Conservation (phyloP, 1,140 invertebrate genomes). For the Drosophila sechellia region DNA sequence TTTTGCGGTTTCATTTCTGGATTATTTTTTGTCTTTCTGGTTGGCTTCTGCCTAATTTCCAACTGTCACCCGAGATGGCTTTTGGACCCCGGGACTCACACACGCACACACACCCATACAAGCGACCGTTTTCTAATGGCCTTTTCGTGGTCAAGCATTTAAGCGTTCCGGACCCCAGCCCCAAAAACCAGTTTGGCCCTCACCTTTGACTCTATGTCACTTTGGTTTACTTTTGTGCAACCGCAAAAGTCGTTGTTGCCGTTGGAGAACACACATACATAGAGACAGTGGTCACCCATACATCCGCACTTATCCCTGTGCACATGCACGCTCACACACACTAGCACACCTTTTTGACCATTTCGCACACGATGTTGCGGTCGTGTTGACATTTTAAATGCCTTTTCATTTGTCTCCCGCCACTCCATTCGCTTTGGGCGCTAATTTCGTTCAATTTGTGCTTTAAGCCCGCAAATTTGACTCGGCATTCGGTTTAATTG, state of each 20-base stretch:
- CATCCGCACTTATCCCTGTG: slow-evolving; percentile 17
- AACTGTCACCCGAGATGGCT: slow-evolving; percentile 61
- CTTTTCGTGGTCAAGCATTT: slow-evolving; percentile 83
- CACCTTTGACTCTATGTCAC: slow-evolving; percentile 58
- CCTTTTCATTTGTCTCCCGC: slow-evolving; percentile 71
- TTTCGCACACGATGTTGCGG: slow-evolving; percentile 81
- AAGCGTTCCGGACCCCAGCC: slow-evolving; percentile 57
- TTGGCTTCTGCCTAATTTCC: slow-evolving; percentile 69
- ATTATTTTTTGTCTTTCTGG: slow-evolving; percentile 34
- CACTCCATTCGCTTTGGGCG: slow-evolving; percentile 19
- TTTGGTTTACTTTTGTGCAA: slow-evolving; percentile 75
- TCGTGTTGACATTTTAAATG: slow-evolving; percentile 83
- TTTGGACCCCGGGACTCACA: slow-evolving; percentile 30
- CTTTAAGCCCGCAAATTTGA: slow-evolving; percentile 60
- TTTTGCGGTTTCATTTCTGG: slow-evolving; percentile 64
- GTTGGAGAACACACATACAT: slow-evolving; percentile 13
- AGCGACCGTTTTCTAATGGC: slow-evolving; percentile 76
- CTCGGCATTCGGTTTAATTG: slow-evolving; percentile 52
- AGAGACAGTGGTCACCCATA: background rate
- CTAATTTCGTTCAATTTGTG: slow-evolving; percentile 75
- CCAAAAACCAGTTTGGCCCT: slow-evolving; percentile 48
- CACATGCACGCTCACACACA: slow-evolving; percentile 34
- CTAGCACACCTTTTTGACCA: slow-evolving; percentile 71
- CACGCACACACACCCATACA: background rate
- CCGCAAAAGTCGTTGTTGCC: slow-evolving; percentile 73